Evolutionary conservation across 2,113 vertebrate species (phyloP).

Genomic region (Aleadryas rufinucha): DNA sequence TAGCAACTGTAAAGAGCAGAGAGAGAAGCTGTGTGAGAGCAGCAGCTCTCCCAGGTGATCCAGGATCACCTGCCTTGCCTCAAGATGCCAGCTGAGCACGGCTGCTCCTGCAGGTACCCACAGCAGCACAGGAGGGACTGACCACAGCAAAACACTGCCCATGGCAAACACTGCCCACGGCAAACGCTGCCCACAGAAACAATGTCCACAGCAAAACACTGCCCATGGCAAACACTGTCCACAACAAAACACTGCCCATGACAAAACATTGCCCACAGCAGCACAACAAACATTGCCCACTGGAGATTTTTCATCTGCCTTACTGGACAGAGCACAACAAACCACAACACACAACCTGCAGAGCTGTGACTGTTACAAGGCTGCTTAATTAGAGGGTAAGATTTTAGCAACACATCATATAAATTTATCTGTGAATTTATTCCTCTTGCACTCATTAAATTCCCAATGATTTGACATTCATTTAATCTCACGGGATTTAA

Average conservation of each 20-base stretch:
- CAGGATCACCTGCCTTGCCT: background rate
- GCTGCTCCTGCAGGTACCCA: background rate
- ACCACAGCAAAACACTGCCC: background rate
- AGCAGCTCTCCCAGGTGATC: background rate
- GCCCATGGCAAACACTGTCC: background rate
- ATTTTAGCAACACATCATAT: background rate
- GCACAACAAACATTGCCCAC: no score
- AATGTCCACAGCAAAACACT: background rate
- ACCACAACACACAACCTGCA: background rate
- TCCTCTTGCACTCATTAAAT: background rate
- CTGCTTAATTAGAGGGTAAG: background rate
- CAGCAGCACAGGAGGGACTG: background rate
- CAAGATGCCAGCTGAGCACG: background rate
- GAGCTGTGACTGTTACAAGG: background rate
- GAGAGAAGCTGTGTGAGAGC: background rate
- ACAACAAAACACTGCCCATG: no score
- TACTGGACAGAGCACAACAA: background rate
- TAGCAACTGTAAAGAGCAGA: constrained; percentile 78
- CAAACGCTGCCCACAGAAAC: background rate
- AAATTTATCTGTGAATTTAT: background rate
- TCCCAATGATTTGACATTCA: background rate
- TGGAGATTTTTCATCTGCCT: no score
- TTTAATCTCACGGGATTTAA: background rate
- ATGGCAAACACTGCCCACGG: background rate
- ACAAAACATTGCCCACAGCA: background rate